Evolutionary conservation across 1,140 invertebrate genomes (phyloP), one percentile per base, ranked within the genome.

Genomic region (Drosophila auraria): DNA sequence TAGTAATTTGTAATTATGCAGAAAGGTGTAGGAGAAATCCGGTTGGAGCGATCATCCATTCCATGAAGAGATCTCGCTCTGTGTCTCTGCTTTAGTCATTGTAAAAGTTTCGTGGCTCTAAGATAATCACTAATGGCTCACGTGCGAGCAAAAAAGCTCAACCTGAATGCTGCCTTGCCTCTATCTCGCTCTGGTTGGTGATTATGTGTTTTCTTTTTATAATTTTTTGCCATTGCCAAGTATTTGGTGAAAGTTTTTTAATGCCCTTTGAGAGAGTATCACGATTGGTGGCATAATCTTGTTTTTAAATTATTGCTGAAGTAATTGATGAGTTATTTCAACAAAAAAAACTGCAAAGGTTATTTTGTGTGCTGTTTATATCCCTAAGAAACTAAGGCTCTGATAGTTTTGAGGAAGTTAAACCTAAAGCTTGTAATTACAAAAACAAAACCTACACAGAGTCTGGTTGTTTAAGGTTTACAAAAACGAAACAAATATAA

Each of bases 181-280:
- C 53, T 23, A 20, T 59, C 70, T 51, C 66, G 36, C 53, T 72
- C 38, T 42, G 12, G 6, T 50, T 25, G 36, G 66, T 9, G 66
- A 20, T 59, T 17, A 44, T n/a, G 33, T 62, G 5, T 25, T 30
- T 63, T 27, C 4, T 33, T 14, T 62, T 51, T 20, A 20, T 47
- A 17, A 8, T 25, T 17, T 54, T 56, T 42, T 40, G 33, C 60
- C 33, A 15, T 15, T 20, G n/a, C 12, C 27, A 54, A 54, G 51
- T 7, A 33, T 20, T 20, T 30, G 62, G 65, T 64, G 65, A 69
- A 69, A 69, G 65, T 64, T 14, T 7, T 38, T 17, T 2, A 9
- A 36, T 59, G 23, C 44, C 44, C 64, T 60, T 38, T n/a, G n/a
- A 50, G 30, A 53, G 20, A 27, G 47, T 49, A 36, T 14, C 0